phyloP scores from a whole-genome alignment of 2,888 invertebrate genomes.

The Clitarchus hookeri region DNA sequence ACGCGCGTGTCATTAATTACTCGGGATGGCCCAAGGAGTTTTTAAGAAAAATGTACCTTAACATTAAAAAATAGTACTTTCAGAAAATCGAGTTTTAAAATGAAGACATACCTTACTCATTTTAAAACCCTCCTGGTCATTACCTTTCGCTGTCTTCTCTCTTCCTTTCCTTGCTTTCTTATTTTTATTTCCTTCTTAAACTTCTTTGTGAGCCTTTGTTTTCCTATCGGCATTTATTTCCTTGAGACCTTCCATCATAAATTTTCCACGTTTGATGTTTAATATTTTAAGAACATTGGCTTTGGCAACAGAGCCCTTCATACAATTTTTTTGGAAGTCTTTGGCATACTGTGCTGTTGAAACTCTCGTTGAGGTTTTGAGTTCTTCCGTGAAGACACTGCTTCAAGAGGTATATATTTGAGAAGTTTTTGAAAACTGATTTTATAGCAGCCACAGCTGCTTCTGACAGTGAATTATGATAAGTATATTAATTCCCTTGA shows the following conservation, averaged over 20 bases:
- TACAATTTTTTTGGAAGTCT: slow-evolving; percentile 35
- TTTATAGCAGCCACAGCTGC: slow-evolving; percentile 37
- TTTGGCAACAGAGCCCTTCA: slow-evolving; percentile 28
- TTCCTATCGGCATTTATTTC: neutral
- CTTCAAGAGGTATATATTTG: slow-evolving; percentile 26
- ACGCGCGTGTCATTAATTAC: too few relatives aligned
- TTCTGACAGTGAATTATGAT: slow-evolving; percentile 33
- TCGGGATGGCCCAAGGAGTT: too few relatives aligned
- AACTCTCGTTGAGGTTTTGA: slow-evolving; percentile 34
- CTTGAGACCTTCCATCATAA: neutral
- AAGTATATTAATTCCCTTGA: neutral
- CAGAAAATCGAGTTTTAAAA: neutral
- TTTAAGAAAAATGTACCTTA: neutral
- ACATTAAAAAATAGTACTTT: neutral
- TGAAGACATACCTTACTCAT: neutral
- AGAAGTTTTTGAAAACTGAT: slow-evolving; percentile 33
- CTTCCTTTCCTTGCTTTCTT: neutral
- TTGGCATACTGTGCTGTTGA: slow-evolving; percentile 33
- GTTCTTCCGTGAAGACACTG: slow-evolving; percentile 35
- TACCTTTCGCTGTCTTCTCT: neutral
- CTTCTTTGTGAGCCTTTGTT: neutral
- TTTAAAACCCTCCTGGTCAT: neutral
- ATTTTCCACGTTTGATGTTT: neutral
- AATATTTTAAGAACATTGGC: neutral
- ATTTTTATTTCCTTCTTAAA: neutral